Base-by-base conservation (phyloP, 1,140 invertebrate genomes). In the Nasonia giraulti region DNA sequence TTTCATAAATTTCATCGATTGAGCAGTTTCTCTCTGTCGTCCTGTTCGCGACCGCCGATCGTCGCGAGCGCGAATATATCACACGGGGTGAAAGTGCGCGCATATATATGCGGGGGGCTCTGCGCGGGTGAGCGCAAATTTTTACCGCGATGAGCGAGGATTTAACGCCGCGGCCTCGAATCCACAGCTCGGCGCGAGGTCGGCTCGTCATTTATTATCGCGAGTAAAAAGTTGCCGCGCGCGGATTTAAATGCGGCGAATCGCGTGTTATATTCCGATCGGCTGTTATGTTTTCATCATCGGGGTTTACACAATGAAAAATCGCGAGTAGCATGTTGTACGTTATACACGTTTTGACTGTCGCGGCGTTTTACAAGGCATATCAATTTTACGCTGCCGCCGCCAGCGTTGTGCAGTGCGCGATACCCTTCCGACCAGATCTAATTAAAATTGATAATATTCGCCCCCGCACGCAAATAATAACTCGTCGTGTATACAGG, bases 1-100 rank as follows among this genome's bases (percentile, higher is more conserved):
- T 78, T 78, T 78, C 76, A 78, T 78, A 78, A 78, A 78, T 78
- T 78, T 78, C 27, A 66, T 78, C 50, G 47, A 62, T 66, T 50
- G 27, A 31, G n/a, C 27, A 37, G 47, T 78, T 78, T 78, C 31
- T 78, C 76, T 50, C 40, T 50, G 73, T 75, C 73, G 17, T n/a
- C 55, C 73, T 11, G 37, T n/a, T 44, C 31, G 73, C 20, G 37
- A 17, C 20, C 37, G 33, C 20, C 37, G 14, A 37, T n/a, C 33
- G 31, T 44, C 33, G 73, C 73, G 37, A 37, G 31, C 37, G 14
- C 73, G 14, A 75, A 44, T 75, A 44, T 44, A 44, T 75, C 20
- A 75, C 31, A 0, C 40, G 20, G 31, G 37, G 37, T 10, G 55
- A 17, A 62, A 20, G 55, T 55, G 11, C 17, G 11, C 17, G 11